phyloP scores from a whole-genome alignment of 1,140 invertebrate genomes.

The Heliconius nattereri region DNA sequence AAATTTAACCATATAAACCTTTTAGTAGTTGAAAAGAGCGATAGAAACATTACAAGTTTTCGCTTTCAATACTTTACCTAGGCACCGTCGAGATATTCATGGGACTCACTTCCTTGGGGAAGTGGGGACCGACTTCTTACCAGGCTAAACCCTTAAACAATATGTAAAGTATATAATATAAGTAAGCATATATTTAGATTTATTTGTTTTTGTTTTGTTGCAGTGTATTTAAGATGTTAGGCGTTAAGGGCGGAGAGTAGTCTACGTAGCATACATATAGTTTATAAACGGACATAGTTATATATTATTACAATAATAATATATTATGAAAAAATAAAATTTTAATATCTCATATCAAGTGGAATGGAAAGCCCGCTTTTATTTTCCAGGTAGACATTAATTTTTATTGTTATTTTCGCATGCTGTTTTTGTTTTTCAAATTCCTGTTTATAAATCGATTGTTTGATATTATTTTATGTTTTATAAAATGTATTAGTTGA shows the following conservation, averaged over 20 bases:
- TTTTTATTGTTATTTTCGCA: slow-evolving; percentile 38
- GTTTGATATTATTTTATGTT: not conserved
- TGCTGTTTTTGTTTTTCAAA: slow-evolving; percentile 36
- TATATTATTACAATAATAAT: slow-evolving; percentile 81
- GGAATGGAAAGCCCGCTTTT: slow-evolving; percentile 73
- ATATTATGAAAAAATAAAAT: slow-evolving; percentile 70
- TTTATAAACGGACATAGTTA: slow-evolving; percentile 79
- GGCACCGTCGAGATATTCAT: too few relatives aligned
- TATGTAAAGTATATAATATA: not conserved
- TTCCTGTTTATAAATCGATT: slow-evolving; percentile 32
- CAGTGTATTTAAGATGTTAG: slow-evolving; percentile 80
- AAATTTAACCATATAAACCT: too few relatives aligned
- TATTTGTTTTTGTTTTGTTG: slow-evolving; percentile 66
- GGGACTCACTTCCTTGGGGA: too few relatives aligned
- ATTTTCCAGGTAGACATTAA: slow-evolving; percentile 67
- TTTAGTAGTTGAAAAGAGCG: too few relatives aligned
- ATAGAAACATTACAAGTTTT: too few relatives aligned
- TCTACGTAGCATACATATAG: slow-evolving; percentile 79
- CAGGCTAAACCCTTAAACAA: too few relatives aligned
- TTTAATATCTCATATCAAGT: slow-evolving; percentile 64
- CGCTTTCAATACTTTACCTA: too few relatives aligned
- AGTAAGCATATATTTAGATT: slow-evolving; percentile 5
- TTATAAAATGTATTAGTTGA: not conserved
- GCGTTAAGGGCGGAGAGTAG: slow-evolving; percentile 75
- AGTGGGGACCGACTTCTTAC: too few relatives aligned